These are phyloP conservation scores for Indicator indicator DNA, from an alignment of 2,113 vertebrate genomes.

Conservation along the genomic window DNA sequence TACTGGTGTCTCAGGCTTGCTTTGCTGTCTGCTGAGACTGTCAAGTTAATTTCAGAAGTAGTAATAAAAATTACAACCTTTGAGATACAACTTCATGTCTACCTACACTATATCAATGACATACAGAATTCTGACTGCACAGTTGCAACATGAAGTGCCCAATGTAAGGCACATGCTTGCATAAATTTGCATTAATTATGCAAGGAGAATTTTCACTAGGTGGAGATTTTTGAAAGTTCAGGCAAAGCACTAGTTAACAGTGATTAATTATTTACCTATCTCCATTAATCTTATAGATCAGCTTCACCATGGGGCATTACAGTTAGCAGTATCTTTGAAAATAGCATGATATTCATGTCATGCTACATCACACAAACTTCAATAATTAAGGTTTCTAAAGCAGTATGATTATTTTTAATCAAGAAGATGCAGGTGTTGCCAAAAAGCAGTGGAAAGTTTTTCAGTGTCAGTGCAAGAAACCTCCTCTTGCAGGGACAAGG, in stretches of 20 bases:
- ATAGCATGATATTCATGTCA: not conserved
- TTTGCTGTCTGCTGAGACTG: not conserved
- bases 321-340: not conserved
- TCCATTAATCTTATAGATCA: not conserved
- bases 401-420: not conserved
- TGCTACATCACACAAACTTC: not conserved
- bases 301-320: not conserved
- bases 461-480: not conserved
- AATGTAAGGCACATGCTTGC: not conserved
- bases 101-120: not conserved
- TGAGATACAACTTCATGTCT: not conserved
- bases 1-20: not conserved
- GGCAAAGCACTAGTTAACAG: not conserved
- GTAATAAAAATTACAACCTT: not conserved
- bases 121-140: not conserved
- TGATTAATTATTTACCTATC: not conserved
- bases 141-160: not conserved
- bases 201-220: not conserved
- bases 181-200: not conserved
- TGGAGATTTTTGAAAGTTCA: not conserved
- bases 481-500: not conserved
- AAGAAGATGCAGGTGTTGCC: not conserved
- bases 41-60: not conserved
- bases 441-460: conserved; percentile 1
- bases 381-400: not conserved